Conservation (phyloP, 2,113 vertebrate species). For the Cyprinodon tularosa region DNA sequence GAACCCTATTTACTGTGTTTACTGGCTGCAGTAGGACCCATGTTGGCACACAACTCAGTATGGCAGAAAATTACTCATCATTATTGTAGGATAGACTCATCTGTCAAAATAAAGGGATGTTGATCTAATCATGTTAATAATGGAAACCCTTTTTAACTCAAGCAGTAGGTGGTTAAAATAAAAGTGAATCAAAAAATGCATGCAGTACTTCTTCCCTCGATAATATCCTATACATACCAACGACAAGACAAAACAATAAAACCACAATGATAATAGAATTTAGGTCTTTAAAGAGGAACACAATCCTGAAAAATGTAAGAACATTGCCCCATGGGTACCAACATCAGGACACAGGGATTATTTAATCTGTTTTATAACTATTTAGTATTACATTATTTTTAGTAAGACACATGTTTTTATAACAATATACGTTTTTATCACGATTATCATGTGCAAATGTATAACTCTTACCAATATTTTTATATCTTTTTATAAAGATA, state of each 20-base stretch:
- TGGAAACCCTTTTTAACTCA: constrained; percentile 18
- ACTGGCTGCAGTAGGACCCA: background rate
- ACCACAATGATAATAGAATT: background rate
- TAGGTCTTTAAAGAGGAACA: background rate
- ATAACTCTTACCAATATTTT: too few relatives aligned
- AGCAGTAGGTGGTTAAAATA: constrained; percentile 4
- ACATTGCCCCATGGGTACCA: background rate
- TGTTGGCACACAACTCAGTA: constrained; percentile 2
- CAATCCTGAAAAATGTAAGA: background rate
- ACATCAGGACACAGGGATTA: background rate
- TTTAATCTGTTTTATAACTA: background rate
- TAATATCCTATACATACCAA: background rate
- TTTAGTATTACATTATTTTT: background rate
- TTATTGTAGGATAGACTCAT: constrained; percentile 31
- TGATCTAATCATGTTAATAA: constrained; percentile 33
- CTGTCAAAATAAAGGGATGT: constrained; percentile 36
- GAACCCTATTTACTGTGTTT: constrained; percentile 1
- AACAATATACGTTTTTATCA: background rate
- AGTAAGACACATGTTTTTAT: background rate
- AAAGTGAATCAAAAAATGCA: background rate
- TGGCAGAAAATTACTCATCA: constrained; percentile 27
- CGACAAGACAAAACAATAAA: background rate
- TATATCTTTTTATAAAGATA: too few relatives aligned
- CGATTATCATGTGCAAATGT: background rate
- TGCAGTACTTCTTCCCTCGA: background rate